These are phyloP conservation scores for Zosterops japonicus DNA, from an alignment of 2,113 vertebrate species.

Conservation along the genomic window DNA sequence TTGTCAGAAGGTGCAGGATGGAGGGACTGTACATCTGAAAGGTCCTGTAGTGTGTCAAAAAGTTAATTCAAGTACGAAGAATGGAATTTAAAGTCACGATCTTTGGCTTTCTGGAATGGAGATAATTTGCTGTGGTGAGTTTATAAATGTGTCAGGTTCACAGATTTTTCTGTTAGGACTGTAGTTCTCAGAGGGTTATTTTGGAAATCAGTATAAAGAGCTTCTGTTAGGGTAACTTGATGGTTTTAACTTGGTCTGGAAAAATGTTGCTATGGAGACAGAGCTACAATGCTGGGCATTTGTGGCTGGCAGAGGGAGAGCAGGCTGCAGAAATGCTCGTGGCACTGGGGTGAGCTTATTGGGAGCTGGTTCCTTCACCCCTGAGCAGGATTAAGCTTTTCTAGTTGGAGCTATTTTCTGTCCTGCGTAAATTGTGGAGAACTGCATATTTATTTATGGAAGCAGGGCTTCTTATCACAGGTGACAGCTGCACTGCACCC, in stretches of 20 bases:
- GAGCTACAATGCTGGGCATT: neutral
- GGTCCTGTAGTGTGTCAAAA: neutral
- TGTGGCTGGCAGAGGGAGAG: neutral
- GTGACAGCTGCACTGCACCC: neutral
- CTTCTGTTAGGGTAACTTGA: slow-evolving; percentile 17
- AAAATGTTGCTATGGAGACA: slow-evolving; percentile 34
- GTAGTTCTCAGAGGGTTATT: neutral
- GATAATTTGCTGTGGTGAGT: neutral
- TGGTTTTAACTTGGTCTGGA: slow-evolving; percentile 11
- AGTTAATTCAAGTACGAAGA: neutral
- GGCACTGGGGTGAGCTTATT: neutral
- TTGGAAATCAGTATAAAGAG: slow-evolving; percentile 38
- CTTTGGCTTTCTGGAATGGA: neutral
- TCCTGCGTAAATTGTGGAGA: neutral
- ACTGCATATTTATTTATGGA: neutral
- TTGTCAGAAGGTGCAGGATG: neutral
- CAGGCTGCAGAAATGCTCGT: neutral
- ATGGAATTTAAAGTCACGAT: neutral
- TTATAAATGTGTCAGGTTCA: neutral
- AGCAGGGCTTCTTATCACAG: neutral
- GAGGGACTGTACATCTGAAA: neutral
- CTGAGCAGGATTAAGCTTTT: neutral
- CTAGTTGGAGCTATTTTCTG: neutral
- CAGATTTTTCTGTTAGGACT: neutral
- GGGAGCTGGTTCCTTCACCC: neutral